Conservation (phyloP, 2,113 vertebrate genomes). For the Ptilorrhoa leucosticta region DNA sequence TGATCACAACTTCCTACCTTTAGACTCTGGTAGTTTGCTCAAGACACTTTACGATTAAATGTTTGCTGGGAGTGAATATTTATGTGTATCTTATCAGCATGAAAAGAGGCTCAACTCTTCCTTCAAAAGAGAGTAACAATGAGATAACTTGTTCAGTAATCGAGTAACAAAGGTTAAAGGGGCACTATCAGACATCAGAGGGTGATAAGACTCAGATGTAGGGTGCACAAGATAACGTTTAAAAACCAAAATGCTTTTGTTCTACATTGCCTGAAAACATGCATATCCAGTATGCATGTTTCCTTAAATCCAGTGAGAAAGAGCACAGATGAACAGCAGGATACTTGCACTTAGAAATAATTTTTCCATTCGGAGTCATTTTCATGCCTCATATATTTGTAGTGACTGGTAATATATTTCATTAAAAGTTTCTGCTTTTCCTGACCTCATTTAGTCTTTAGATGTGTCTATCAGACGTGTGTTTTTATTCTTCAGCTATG, state of each 20-base stretch:
- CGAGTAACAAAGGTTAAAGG: conserved; percentile 62
- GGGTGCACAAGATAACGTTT: conserved; percentile 38
- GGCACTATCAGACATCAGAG: conserved; percentile 42
- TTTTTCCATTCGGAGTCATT: neutral
- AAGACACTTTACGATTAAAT: conserved; percentile 49
- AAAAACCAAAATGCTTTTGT: conserved; percentile 1
- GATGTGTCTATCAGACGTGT: neutral
- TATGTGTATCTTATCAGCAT: conserved; percentile 61
- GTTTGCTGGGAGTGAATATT: conserved; percentile 56
- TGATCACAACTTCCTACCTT: conserved; percentile 39
- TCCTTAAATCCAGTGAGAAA: neutral
- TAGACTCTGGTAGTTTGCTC: conserved; percentile 52
- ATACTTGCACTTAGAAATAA: neutral
- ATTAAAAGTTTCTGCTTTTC: neutral
- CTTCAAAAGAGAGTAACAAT: conserved; percentile 52
- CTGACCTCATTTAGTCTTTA: neutral
- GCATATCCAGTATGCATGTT: no score
- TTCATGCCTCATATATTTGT: neutral
- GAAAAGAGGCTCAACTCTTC: conserved; percentile 60
- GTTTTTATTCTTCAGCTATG: neutral
- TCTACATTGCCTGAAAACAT: neutral
- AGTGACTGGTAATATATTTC: neutral
- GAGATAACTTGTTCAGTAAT: conserved; percentile 53
- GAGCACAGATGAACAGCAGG: neutral
- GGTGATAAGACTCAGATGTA: conserved; percentile 57